A percentile compares a stretch with the other conserved stretches of the same genome.
Conservation (phyloP, 2,797 vertebrate genomes). For the Propithecus perrieri region DNA sequence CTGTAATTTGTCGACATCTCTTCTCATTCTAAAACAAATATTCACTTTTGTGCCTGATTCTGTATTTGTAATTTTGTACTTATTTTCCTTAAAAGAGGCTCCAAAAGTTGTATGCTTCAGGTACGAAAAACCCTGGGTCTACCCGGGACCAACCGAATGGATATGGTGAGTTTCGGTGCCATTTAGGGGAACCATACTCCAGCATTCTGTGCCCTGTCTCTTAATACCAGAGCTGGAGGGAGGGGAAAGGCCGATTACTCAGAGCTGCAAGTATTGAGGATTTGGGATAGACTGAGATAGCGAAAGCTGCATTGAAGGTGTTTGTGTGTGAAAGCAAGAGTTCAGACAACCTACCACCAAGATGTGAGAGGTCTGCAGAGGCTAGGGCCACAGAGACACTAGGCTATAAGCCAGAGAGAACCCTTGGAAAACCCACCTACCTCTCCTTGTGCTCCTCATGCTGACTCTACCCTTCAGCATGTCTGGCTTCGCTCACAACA, state of each 20-base stretch:
- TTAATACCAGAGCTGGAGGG: not conserved
- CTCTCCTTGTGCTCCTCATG: constrained; percentile 67
- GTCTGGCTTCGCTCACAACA: not conserved
- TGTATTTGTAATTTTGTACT: not conserved
- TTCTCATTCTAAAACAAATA: constrained; percentile 24
- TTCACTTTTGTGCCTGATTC: not conserved
- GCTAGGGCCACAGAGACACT: not conserved
- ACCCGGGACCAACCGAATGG: not conserved
- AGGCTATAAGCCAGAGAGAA: not conserved
- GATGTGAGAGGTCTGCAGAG: not conserved
- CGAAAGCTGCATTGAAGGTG: not conserved
- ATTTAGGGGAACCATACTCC: not conserved
- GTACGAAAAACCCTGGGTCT: not conserved
- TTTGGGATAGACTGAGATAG: not conserved
- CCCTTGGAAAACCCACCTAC: constrained; percentile 13
- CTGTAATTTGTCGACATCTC: not conserved
- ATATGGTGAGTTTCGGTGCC: not conserved
- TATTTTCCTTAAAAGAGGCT: not conserved
- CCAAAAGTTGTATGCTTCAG: not conserved
- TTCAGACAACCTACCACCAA: constrained; percentile 17
- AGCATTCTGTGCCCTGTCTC: not conserved
- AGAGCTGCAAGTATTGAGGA: not conserved
- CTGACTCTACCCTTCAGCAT: constrained; percentile 40
- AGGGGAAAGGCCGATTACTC: not conserved
- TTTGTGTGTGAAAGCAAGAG: not conserved